Evolutionary conservation across 2,888 invertebrate species (phyloP), one percentile per base, ranked within the genome.

Genomic region (Ichneumoninae sp.): DNA sequence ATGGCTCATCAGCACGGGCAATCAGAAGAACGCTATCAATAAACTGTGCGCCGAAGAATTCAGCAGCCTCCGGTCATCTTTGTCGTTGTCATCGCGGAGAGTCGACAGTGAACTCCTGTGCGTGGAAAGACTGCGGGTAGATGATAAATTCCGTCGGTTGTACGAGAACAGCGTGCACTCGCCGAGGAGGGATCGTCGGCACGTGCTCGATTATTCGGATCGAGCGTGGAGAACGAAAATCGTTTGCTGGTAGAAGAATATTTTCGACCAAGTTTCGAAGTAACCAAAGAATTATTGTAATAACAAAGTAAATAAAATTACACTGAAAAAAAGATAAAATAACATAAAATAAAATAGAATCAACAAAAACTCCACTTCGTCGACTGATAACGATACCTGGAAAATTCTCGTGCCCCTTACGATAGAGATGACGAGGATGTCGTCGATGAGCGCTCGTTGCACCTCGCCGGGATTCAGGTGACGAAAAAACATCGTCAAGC

Each of bases 51-150:
- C 87, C 88, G 87, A 87, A 82, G 80, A 85, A 83, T 80, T 84
- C 83, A 80, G 60, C 52, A 30, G 54, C 70, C 19, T 60, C 57
- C 30, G 60, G 26, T 78, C 86, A 82, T 84, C 86, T 84, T 86
- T 82, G 72, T 81, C 77, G 50, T 81, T 50, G 36, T 70, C 76
- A 78, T 47, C 57, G 74, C 54, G 44, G 84, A 65, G 74, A 86
- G 62, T 86, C 82, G 75, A 86, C 80, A 75, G 80, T 86, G 82
- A 84, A 86, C 85, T 87, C 90, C 82, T 90, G 89, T 87, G 87
- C 91, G 86, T 93, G 93, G 93, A 93, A 93, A 90, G 93, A 93
- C 89, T 93, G 93, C 90, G 93, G 93, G 88, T 93, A 93, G 89
- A 86, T 79, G 83, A 68, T 66, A 85, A 87, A 44, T n/a, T 44